A percentile compares a stretch with the other conserved stretches of the same genome.
These are phyloP conservation scores for Podarcis cretensis DNA, from an alignment of 2,113 vertebrate genomes.

Conservation along the genomic window DNA sequence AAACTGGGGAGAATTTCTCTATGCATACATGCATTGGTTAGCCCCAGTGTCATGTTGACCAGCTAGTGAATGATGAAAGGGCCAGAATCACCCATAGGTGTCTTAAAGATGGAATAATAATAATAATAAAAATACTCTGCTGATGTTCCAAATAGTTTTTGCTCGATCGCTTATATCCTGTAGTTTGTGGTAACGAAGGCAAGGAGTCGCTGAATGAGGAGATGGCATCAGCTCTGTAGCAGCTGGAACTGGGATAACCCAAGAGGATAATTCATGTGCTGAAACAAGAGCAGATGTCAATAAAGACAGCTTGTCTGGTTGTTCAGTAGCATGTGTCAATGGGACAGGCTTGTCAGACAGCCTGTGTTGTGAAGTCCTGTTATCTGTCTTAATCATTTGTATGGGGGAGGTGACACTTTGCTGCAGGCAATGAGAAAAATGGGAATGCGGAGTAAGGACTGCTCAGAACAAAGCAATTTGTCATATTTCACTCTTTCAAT, in stretches of 20 bases:
- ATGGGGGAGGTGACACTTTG: conserved; percentile 58
- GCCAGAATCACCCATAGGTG: neutral
- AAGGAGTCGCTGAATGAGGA: conserved; percentile 49
- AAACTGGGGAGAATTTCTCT: neutral
- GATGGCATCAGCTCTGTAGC: conserved; percentile 32
- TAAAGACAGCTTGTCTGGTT: conserved; percentile 75
- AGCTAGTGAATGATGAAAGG: neutral
- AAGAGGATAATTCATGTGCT: conserved; percentile 67
- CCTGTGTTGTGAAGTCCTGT: conserved; percentile 66
- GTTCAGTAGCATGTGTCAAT: conserved; percentile 66
- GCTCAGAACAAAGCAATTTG: neutral
- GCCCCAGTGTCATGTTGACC: neutral
- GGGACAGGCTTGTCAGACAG: conserved; percentile 71
- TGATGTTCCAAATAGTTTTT: neutral
- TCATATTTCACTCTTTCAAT: conserved; percentile 11
- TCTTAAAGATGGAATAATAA: neutral
- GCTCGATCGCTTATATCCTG: neutral
- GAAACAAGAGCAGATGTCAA: conserved; percentile 73
- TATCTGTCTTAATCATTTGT: conserved; percentile 65
- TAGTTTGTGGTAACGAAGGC: neutral
- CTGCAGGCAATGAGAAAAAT: conserved; percentile 38
- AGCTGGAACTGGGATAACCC: conserved; percentile 64
- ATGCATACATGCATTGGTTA: neutral
- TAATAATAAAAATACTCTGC: neutral
- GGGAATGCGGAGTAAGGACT: neutral